Evolutionary conservation across 2,113 vertebrate genomes (phyloP).

Genomic region (Lophura nycthemera): DNA sequence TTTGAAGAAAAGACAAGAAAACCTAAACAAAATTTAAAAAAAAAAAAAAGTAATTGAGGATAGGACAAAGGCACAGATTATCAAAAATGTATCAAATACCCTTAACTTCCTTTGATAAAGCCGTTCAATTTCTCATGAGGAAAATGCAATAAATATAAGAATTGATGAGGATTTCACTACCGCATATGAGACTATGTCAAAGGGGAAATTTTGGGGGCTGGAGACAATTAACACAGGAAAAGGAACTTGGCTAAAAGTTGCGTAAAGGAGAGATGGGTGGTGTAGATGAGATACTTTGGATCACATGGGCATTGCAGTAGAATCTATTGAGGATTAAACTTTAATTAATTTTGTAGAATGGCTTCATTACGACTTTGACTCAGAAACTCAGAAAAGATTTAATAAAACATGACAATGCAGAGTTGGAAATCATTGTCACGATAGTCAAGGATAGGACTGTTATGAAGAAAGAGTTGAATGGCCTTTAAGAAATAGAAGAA

Average conservation of each 20-base stretch:
- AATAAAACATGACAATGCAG: not conserved
- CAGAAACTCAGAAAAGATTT: not conserved
- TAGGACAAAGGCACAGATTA: not conserved
- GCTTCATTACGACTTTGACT: conserved; percentile 16
- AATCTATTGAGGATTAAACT: not conserved
- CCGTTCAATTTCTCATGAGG: not conserved
- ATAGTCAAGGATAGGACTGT: not conserved
- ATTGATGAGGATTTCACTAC: not conserved
- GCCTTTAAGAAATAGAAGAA: not conserved
- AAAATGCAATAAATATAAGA: not conserved
- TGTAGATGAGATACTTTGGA: conserved; percentile 1
- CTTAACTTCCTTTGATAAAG: not conserved
- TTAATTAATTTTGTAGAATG: not conserved
- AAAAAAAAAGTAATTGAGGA: not conserved
- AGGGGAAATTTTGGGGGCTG: not conserved
- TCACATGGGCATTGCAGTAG: not conserved
- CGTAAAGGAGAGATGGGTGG: not conserved
- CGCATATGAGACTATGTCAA: not conserved
- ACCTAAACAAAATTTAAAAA: not conserved
- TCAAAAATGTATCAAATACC: not conserved
- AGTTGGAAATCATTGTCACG: conserved; percentile 6
- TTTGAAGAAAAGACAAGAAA: not conserved
- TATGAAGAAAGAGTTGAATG: not conserved
- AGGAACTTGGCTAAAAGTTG: not conserved
- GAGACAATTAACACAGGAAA: not conserved